Evolutionary conservation across 1,140 invertebrate genomes (phyloP).

Genomic region (Calliphora vicina): DNA sequence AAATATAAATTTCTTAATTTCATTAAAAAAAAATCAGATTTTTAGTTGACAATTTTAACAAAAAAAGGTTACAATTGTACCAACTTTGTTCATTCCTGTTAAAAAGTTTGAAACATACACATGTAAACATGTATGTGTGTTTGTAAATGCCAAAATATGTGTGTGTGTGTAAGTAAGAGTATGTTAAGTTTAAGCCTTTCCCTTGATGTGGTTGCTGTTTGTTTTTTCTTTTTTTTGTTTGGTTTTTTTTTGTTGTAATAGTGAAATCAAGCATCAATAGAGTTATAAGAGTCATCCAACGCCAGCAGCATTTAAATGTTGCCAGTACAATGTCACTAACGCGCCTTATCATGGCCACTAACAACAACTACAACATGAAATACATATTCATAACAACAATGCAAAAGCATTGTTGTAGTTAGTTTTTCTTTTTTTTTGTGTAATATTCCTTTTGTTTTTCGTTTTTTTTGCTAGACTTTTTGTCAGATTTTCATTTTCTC

Average conservation of each 20-base stretch:
- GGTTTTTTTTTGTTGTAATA: background rate
- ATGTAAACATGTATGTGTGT: too few species aligned
- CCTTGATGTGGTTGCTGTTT: background rate
- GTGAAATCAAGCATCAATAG: background rate
- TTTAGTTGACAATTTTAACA: too few species aligned
- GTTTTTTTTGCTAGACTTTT: background rate
- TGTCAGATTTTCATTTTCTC: background rate
- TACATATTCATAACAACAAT: background rate
- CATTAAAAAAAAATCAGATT: too few species aligned
- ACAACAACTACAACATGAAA: background rate
- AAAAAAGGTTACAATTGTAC: too few species aligned
- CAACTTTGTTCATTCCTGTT: too few species aligned
- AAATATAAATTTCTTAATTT: too few species aligned
- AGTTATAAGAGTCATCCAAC: background rate
- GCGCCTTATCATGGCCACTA: constrained; percentile 18
- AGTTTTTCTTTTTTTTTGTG: background rate
- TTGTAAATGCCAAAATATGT: too few species aligned
- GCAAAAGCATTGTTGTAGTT: background rate
- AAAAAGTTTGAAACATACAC: too few species aligned
- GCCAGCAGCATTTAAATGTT: background rate
- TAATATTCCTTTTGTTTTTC: background rate
- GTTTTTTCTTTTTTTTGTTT: background rate
- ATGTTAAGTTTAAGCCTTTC: background rate
- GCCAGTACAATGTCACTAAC: constrained; percentile 19
- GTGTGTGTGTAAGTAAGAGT: too few species aligned